These are phyloP conservation scores for Calidris pygmaea DNA, from an alignment of 2,113 vertebrate species.

Conservation along the genomic window DNA sequence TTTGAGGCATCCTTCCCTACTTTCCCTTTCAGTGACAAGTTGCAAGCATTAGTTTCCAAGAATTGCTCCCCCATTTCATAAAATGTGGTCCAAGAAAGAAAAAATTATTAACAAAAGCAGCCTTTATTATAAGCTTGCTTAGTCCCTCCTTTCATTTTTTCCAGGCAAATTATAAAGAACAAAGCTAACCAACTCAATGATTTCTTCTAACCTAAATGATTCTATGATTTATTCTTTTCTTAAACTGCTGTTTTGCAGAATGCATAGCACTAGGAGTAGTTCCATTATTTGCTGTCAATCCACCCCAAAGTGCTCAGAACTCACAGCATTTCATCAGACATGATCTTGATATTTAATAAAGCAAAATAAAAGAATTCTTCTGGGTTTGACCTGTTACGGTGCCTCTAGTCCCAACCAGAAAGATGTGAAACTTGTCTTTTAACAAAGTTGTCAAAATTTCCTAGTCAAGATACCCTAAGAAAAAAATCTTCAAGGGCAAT, in stretches of 20 bases:
- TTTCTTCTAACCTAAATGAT: background rate
- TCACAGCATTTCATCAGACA: background rate
- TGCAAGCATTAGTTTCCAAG: background rate
- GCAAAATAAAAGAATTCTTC: background rate
- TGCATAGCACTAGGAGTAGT: background rate
- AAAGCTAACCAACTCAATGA: rapidly evolving
- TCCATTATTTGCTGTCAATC: background rate
- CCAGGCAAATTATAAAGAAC: background rate
- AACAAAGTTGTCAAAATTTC: background rate
- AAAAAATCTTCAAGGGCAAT: background rate
- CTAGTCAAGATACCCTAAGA: background rate
- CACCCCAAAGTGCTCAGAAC: background rate
- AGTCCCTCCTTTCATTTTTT: background rate
- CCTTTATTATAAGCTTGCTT: background rate
- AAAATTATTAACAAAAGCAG: background rate
- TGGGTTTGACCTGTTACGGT: background rate
- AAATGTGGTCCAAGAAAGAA: background rate
- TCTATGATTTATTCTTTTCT: background rate
- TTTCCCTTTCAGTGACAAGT: background rate
- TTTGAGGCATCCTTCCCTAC: background rate
- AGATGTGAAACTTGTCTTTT: background rate
- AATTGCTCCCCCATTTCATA: background rate
- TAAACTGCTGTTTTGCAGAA: background rate
- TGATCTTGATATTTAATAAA: background rate
- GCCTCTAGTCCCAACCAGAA: background rate